These are phyloP conservation scores for Phalacrocorax aristotelis DNA, from an alignment of 2,113 vertebrate genomes.

Conservation along the genomic window DNA sequence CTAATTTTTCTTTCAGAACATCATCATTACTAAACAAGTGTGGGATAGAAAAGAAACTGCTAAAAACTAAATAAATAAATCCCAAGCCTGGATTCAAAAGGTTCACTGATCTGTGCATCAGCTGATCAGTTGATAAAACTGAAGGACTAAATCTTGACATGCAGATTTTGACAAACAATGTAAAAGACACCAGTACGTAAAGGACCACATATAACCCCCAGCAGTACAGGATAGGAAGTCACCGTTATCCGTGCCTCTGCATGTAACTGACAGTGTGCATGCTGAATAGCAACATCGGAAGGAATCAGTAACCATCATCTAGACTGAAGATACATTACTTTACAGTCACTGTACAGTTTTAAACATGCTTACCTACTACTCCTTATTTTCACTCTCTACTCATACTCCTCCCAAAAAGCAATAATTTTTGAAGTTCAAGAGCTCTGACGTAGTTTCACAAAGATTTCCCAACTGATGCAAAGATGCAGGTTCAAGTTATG, in stretches of 20 bases:
- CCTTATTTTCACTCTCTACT: neutral
- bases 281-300: neutral
- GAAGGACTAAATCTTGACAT: neutral
- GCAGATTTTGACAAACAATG: neutral
- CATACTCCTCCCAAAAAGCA: neutral
- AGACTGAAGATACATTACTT: neutral
- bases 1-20: neutral
- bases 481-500: neutral
- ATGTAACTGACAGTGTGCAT: neutral
- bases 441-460: neutral
- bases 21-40: neutral
- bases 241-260: neutral
- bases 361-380: neutral
- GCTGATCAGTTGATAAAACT: neutral
- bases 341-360: neutral
- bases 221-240: neutral
- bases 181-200: neutral
- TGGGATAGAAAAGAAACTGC: neutral
- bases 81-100: neutral
- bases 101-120: neutral
- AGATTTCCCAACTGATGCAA: neutral
- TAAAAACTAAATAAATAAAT: neutral
- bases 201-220: neutral
- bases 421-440: neutral
- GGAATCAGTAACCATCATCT: neutral